Evolutionary conservation across 2,113 vertebrate species (phyloP), one percentile per base, ranked within the genome.

Genomic region (Nipponia nippon): DNA sequence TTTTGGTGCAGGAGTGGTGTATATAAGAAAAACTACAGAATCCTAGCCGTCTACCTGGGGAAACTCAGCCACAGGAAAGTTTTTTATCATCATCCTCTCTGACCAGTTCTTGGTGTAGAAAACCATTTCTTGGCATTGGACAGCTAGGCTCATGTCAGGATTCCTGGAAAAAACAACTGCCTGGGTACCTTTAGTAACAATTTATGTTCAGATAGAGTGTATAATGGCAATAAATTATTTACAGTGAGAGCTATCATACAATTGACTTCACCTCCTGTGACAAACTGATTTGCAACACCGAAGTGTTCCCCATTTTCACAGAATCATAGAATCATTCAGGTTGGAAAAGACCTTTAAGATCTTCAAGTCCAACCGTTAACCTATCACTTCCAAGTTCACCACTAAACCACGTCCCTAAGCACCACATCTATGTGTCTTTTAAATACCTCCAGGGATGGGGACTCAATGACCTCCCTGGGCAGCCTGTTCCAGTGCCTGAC

Each of bases 1-100:
- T 80, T 91, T 56, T 38, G 46, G 23, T 4, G 22, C 30, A 76
- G 42, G 15, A 40, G 1, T 29, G 25, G 1, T 16, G 4, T 17
- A 8, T 12, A 5, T n/a, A 65, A 56, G 42, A 49, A 76, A 71
- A 73, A 18, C 0, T 13, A 52, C 7, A 9, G 4, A 38, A 6
- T 81, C 27, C 7, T n/a, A 56, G 2, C 8, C 27, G 11, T 47
- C 36, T 86, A 32, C 29, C 36, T 14, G 2, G 15, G 20, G 21
- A 90, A 95, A 78, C 16, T 29, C 3, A 2, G 17, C 42, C 1
- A 0, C 7, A 13, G 23, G 16, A 11, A 70, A 36, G 7, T 81
- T 61, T 78, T 46, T 13, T 26, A 32, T n/a, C 26, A 44, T 21
- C 29, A 4, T 21, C 10, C 10, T 61, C 19, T 65, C 53, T 15